Conservation (phyloP, 2,888 invertebrate species). For the Pandemis cinnamomeana region DNA sequence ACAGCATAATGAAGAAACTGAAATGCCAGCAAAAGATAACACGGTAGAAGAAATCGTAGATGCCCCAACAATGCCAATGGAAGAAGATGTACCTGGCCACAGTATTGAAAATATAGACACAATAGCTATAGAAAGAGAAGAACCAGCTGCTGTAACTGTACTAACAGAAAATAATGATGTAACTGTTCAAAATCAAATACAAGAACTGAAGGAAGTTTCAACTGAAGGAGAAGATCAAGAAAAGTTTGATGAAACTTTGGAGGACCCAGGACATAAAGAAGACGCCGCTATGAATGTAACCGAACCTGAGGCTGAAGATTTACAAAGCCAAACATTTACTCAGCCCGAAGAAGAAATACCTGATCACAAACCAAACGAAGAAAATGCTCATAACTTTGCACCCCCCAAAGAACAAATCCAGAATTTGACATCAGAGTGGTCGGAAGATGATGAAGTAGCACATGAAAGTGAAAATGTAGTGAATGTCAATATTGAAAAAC, state of each 20-base stretch:
- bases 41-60: conserved; percentile 45
- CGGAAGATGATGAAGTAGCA: conserved; percentile 32
- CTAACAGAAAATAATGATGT: conserved; percentile 27
- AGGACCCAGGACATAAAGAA: conserved; percentile 27
- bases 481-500: conserved; percentile 42
- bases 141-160: conserved; percentile 36
- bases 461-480: conserved; percentile 6
- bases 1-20: conserved; percentile 39
- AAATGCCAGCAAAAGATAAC: conserved; percentile 39
- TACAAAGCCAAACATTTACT: conserved; percentile 46
- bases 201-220: conserved; percentile 30
- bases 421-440: conserved; percentile 39
- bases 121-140: conserved; percentile 36
- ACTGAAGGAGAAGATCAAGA: conserved; percentile 18
- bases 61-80: conserved; percentile 38
- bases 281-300: conserved; percentile 21
- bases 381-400: conserved; percentile 11
- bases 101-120: conserved; percentile 37
- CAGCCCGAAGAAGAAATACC: conserved; percentile 44
- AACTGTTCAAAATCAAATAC: not conserved
- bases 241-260: conserved; percentile 14
- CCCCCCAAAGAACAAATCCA: conserved; percentile 34
- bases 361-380: conserved; percentile 4
- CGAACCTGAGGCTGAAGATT: conserved; percentile 26
- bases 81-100: conserved; percentile 36